phyloP scores from a whole-genome alignment of 2,113 vertebrate species.

The Gadus macrocephalus region DNA sequence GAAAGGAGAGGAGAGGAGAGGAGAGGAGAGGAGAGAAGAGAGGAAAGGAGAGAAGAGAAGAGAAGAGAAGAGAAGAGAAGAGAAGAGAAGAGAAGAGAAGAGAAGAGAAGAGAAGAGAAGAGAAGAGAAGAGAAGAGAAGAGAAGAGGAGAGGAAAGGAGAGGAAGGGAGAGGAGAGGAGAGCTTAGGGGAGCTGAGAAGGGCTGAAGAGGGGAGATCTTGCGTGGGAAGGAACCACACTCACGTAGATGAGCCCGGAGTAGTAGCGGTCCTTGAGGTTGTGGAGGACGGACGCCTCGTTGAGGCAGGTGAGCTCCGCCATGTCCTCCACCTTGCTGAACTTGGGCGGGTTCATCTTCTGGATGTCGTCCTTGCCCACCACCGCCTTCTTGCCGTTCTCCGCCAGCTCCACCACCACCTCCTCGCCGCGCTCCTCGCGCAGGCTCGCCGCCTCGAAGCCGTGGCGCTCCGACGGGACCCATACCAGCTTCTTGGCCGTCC shows the following conservation, averaged over 20 bases:
- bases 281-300: slow-evolving; percentile 94
- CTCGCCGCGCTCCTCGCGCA: slow-evolving; percentile 90
- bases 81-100: no score
- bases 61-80: no score
- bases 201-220: no score
- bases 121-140: no score
- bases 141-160: no score
- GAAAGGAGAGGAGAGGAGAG: no score
- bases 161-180: no score
- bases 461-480: slow-evolving; percentile 95
- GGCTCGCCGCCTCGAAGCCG: slow-evolving; percentile 91
- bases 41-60: no score
- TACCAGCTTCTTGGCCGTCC: slow-evolving; percentile 94
- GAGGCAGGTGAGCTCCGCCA: slow-evolving; percentile 94
- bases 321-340: slow-evolving; percentile 97
- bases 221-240: slow-evolving; percentile 60
- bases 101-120: no score
- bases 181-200: no score
- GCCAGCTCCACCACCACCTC: slow-evolving; percentile 91
- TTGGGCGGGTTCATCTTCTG: slow-evolving; percentile 99
- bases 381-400: slow-evolving; percentile 90
- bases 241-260: slow-evolving; percentile 96
- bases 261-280: slow-evolving; percentile 96
- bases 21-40: no score
- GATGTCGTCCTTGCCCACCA: slow-evolving; percentile 94